Conservation (phyloP, 2,888 invertebrate genomes). For the Hemicrepidius hirtus region DNA sequence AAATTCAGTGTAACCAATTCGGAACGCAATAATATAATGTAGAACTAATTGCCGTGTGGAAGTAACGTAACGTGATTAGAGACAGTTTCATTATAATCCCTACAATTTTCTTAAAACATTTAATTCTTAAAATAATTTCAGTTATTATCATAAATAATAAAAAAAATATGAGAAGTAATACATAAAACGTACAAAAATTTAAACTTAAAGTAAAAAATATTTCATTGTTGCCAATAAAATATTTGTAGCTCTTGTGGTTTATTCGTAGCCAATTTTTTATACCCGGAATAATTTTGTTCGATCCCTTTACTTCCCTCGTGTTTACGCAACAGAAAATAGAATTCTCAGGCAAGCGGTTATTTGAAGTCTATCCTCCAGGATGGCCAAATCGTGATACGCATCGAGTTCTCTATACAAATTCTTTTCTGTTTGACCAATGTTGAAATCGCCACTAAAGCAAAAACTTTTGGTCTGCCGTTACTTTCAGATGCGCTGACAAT, state of each 20-base stretch:
- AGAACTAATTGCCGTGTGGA: too few species aligned
- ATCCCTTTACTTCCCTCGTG: conserved; percentile 16
- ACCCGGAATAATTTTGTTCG: conserved; percentile 11
- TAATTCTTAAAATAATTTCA: too few species aligned
- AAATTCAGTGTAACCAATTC: too few species aligned
- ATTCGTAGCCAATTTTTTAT: conserved; percentile 14
- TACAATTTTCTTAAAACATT: too few species aligned
- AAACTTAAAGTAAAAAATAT: too few species aligned
- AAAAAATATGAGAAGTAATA: too few species aligned
- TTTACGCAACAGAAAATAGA: conserved; percentile 25
- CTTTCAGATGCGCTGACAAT: conserved; percentile 24
- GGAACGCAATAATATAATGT: too few species aligned
- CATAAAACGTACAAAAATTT: too few species aligned
- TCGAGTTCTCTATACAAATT: not conserved
- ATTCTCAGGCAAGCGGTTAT: conserved; percentile 23
- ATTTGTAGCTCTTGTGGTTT: not conserved
- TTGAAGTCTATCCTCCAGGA: conserved; percentile 11
- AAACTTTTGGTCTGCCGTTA: conserved; percentile 21
- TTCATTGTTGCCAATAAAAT: not conserved
- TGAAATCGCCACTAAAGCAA: conserved; percentile 27
- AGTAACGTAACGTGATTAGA: too few species aligned
- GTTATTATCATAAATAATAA: too few species aligned
- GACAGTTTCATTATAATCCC: too few species aligned
- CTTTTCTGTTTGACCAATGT: conserved; percentile 24
- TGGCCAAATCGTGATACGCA: conserved; percentile 1